Evolutionary conservation across 2,888 invertebrate species (phyloP), one percentile per base, ranked within the genome.

Genomic region (Nymphalis c-album): DNA sequence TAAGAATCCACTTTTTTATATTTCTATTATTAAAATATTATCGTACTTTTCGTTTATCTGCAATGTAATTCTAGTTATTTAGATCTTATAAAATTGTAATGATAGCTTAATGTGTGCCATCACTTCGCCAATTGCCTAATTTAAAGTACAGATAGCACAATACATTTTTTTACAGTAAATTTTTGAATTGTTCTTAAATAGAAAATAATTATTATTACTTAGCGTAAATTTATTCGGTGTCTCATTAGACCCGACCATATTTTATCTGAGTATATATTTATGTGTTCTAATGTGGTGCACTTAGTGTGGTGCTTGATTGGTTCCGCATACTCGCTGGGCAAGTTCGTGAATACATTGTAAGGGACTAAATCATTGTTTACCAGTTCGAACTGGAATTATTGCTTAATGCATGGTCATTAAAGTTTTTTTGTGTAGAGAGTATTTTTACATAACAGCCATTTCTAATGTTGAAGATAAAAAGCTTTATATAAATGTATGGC

Each of bases 61-160:
- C n/a, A 40, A 20, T 57, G 40, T 31, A 35, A 57, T 35, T 57
- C 40, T 18, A 7, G 40, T 57, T 51, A 17, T 53, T 53, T 35
- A 57, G 57, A 35, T 53, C 26, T 2, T 26, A 26, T 18, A 35
- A 55, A 18, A 40, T 55, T 18, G n/a, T 57, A 18, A 40, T 40
- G 16, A 51, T 55, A 57, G 57, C 35, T 57, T 57, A n/a, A 57
- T n/a, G 40, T 46, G 48, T 61, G 60, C 64, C 64, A 60, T 64
- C 26, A 45, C 26, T 64, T 60, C 26, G 58, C 59, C 64, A 18
- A 40, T 64, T 48, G n/a, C 6, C n/a, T 63, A 7, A 26, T 45
- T 31, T 31, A 8, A 22, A 22, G 3, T 20, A n/a, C 26, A 4
- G 18, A 47, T n/a, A 57, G 63, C 63, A 63, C 63, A 57, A 63